Conservation (phyloP, 1,140 invertebrate species). For the Brachionus paranguensis region DNA sequence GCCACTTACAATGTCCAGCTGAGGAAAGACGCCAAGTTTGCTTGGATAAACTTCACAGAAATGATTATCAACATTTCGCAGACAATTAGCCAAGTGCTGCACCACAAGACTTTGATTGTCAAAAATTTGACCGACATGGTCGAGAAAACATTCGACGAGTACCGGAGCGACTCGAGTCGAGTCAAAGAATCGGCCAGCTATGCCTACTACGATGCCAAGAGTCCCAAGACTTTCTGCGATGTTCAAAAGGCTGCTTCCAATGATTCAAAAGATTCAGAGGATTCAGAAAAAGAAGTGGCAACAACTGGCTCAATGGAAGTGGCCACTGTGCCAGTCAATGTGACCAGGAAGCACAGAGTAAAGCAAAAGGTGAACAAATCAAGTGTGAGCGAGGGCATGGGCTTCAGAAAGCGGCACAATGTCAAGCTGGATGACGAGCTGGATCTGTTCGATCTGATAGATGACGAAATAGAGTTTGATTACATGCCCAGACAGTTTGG, state of each 20-base stretch:
- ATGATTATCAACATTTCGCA: conserved; percentile 34
- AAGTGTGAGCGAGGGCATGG: too few relatives aligned
- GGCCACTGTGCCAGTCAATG: background rate
- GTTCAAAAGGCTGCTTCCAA: background rate
- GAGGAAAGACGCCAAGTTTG: conserved; percentile 35
- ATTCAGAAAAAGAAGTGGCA: background rate
- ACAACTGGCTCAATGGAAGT: background rate
- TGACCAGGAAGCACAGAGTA: background rate
- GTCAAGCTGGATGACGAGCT: background rate
- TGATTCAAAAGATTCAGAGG: background rate
- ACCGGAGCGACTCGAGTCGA: background rate
- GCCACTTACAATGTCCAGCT: conserved; percentile 29
- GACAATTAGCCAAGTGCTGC: background rate
- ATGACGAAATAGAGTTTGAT: background rate
- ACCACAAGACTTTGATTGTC: conserved; percentile 15
- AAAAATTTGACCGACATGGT: conserved; percentile 37
- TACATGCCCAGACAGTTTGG: background rate
- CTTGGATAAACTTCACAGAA: conserved; percentile 39
- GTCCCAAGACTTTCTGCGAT: conserved; percentile 36
- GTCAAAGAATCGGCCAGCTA: conserved; percentile 11
- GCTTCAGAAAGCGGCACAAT: background rate
- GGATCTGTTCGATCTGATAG: background rate
- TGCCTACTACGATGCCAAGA: conserved; percentile 33
- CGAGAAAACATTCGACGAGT: conserved; percentile 11
- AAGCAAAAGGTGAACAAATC: background rate